These are phyloP conservation scores for Drosophila peninsularis DNA, from an alignment of 2,888 invertebrate species.

Conservation along the genomic window DNA sequence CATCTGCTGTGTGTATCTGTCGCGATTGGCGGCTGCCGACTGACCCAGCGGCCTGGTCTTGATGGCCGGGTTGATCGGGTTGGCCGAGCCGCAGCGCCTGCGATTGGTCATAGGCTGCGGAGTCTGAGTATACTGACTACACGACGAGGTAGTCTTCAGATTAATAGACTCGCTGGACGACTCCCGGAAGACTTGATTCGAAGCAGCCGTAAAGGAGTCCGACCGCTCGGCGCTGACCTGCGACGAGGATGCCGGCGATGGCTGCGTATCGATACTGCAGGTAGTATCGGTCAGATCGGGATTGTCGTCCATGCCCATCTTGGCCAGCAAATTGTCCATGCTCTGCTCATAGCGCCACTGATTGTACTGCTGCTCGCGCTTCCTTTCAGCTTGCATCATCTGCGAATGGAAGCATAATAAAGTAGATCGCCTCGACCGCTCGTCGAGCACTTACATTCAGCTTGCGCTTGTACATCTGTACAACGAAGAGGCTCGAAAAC, in stretches of 20 bases:
- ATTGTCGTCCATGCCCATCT: background rate
- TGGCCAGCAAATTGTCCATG: background rate
- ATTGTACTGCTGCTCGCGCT: background rate
- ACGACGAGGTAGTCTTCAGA: background rate
- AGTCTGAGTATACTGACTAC: background rate
- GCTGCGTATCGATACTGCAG: background rate
- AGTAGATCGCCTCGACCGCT: too few relatives aligned
- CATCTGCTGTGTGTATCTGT: background rate
- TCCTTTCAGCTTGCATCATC: accelerated
- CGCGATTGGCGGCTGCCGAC: background rate
- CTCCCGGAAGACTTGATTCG: background rate
- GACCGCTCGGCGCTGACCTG: background rate
- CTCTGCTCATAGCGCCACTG: background rate
- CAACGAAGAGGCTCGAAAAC: background rate
- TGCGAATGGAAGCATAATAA: background rate
- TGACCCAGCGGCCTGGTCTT: background rate
- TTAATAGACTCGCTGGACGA: background rate
- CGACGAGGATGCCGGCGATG: accelerated
- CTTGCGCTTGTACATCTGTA: background rate
- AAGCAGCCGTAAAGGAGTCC: background rate
- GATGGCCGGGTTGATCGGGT: background rate
- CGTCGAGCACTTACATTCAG: background rate
- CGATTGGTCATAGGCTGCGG: background rate
- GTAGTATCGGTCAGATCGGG: background rate
- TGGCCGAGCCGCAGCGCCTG: background rate